A percentile compares a stretch with the other conserved stretches of the same genome.
phyloP scores from a whole-genome alignment of 2,888 invertebrate genomes.

The Rosalia funebris region DNA sequence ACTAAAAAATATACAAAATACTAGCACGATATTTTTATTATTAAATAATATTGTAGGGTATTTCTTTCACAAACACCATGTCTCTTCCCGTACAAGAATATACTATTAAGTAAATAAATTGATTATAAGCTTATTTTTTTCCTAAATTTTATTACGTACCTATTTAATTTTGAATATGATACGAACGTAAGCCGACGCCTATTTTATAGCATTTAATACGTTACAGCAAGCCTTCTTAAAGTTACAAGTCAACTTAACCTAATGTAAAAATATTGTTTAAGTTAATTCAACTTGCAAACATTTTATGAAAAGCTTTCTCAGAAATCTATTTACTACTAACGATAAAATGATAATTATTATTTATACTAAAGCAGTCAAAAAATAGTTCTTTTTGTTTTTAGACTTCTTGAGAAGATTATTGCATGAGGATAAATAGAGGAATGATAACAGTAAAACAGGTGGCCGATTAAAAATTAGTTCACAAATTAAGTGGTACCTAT shows the following conservation, averaged over 20 bases:
- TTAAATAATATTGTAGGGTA: slow-evolving; percentile 8
- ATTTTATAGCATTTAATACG: slow-evolving; percentile 22
- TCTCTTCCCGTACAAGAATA: slow-evolving; percentile 42
- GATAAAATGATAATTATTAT: slow-evolving; percentile 1
- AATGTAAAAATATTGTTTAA: slow-evolving; percentile 28
- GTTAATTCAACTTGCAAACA: slow-evolving; percentile 25
- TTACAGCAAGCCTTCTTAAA: slow-evolving; percentile 8
- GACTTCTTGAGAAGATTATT: slow-evolving; percentile 38
- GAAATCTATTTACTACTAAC: not conserved
- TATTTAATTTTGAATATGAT: slow-evolving; percentile 20
- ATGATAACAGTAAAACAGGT: slow-evolving; percentile 42
- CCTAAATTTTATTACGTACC: slow-evolving; percentile 32
- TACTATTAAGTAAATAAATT: slow-evolving; percentile 39
- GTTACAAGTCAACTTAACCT: slow-evolving; percentile 30
- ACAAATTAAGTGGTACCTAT: slow-evolving; percentile 17
- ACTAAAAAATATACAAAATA: slow-evolving; percentile 26
- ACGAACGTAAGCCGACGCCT: slow-evolving; percentile 37
- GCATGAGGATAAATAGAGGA: slow-evolving; percentile 45
- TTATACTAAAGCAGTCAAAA: slow-evolving; percentile 28
- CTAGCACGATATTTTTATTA: slow-evolving; percentile 16
- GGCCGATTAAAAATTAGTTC: slow-evolving; percentile 30
- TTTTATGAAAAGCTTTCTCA: slow-evolving; percentile 15
- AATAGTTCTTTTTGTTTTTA: slow-evolving; percentile 13
- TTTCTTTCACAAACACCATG: slow-evolving; percentile 8
- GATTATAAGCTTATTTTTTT: slow-evolving; percentile 25